phyloP scores from a whole-genome alignment of 2,113 vertebrate genomes.

The Aspiorhynchus laticeps region DNA sequence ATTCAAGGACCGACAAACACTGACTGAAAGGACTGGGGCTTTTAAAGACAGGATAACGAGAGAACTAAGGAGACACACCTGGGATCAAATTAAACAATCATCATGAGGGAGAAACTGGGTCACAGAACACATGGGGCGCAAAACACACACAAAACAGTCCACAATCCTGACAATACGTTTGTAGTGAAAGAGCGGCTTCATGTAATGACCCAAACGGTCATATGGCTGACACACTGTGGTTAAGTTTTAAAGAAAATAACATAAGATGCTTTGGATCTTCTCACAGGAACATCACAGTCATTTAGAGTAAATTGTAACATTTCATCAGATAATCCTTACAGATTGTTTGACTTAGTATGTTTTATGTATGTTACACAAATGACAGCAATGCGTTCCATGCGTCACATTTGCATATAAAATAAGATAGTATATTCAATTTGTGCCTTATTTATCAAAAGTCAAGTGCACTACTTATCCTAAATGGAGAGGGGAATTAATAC shows the following conservation, averaged over 20 bases:
- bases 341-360: slow-evolving; percentile 46
- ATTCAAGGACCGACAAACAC: too few species aligned
- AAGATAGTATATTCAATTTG: background rate
- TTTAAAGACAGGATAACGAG: too few species aligned
- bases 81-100: too few species aligned
- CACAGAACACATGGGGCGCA: too few species aligned
- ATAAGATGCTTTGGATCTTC: slow-evolving; percentile 34
- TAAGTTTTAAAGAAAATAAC: background rate
- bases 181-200: background rate
- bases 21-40: too few species aligned
- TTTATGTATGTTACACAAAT: slow-evolving; percentile 64
- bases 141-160: too few species aligned
- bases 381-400: slow-evolving; percentile 58
- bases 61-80: too few species aligned
- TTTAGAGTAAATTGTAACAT: slow-evolving; percentile 37
- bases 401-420: slow-evolving; percentile 29
- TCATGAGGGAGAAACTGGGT: too few species aligned
- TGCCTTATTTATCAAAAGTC: background rate
- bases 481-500: background rate
- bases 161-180: too few species aligned
- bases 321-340: slow-evolving; percentile 50
- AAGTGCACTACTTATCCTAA: background rate
- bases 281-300: background rate
- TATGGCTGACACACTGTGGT: slow-evolving; percentile 39
- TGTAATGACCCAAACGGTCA: slow-evolving; percentile 26